phyloP scores from a whole-genome alignment of 2,113 vertebrate species.

The Piaya cayana region DNA sequence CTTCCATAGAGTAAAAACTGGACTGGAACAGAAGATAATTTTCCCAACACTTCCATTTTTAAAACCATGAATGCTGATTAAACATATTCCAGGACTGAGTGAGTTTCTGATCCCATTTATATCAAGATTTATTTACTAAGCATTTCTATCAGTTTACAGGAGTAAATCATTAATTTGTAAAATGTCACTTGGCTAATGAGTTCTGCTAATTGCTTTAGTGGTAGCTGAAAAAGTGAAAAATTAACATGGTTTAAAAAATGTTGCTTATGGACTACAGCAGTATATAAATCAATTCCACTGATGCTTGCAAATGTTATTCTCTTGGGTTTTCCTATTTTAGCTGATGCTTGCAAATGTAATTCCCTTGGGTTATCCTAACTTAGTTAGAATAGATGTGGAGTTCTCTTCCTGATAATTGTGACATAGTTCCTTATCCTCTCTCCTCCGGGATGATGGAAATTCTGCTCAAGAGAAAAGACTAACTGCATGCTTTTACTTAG shows the following conservation, averaged over 20 bases:
- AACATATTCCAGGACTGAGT: not conserved
- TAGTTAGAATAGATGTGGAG: not conserved
- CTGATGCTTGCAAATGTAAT: not conserved
- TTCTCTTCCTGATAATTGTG: not conserved
- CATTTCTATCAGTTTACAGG: not conserved
- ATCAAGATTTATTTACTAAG: conserved; percentile 16
- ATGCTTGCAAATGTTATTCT: not conserved
- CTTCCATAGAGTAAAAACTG: not conserved
- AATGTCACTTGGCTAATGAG: conserved; percentile 3
- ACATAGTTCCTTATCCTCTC: not conserved
- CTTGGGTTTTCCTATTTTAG: not conserved
- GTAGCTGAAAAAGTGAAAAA: conserved; percentile 12
- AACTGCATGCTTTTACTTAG: not conserved
- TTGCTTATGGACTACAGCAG: not conserved
- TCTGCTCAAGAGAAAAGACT: not conserved
- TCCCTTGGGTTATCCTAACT: not conserved
- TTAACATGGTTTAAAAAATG: not conserved
- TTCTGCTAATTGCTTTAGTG: conserved; percentile 30
- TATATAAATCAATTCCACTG: not conserved
- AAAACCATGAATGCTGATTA: not conserved
- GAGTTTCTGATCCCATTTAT: not conserved
- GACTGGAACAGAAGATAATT: not conserved
- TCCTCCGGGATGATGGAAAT: not conserved
- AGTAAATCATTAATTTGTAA: conserved; percentile 24
- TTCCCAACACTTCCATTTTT: not conserved